phyloP scores from a whole-genome alignment of 2,113 vertebrate species.

The Copsychus sechellarum region DNA sequence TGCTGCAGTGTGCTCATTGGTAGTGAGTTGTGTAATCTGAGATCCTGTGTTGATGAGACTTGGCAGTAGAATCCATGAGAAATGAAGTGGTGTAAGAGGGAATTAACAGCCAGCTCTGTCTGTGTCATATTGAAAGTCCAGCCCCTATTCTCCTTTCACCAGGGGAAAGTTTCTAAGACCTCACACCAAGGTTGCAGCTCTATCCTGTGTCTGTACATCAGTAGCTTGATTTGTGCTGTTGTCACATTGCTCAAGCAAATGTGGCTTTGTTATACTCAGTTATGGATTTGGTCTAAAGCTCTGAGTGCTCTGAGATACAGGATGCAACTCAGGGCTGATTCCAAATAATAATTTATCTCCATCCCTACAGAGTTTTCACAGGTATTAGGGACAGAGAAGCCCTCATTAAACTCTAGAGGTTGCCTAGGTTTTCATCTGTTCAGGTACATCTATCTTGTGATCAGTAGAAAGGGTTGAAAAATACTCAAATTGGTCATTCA shows the following conservation, averaged over 20 bases:
- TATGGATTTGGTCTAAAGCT: background rate
- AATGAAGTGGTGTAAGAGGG: background rate
- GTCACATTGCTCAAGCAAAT: background rate
- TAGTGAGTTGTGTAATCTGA: background rate
- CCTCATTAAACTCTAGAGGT: background rate
- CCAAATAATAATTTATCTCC: background rate
- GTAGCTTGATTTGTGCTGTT: background rate
- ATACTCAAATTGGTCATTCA: background rate
- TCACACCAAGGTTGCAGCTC: background rate
- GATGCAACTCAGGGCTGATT: background rate
- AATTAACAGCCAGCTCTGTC: background rate
- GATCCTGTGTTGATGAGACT: background rate
- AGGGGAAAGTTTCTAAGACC: background rate
- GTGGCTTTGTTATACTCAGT: background rate
- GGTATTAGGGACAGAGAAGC: background rate
- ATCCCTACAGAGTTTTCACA: background rate
- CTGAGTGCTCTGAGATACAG: background rate
- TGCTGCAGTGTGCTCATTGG: background rate
- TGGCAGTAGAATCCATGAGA: background rate
- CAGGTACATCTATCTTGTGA: background rate
- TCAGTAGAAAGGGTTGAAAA: background rate
- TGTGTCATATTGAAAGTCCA: accelerated
- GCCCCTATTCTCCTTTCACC: background rate
- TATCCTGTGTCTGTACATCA: accelerated
- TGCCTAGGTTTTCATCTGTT: background rate